A percentile compares a stretch with the other conserved stretches of the same genome.
Conservation (phyloP, 2,113 vertebrate genomes). For the Phalacrocorax aristotelis region DNA sequence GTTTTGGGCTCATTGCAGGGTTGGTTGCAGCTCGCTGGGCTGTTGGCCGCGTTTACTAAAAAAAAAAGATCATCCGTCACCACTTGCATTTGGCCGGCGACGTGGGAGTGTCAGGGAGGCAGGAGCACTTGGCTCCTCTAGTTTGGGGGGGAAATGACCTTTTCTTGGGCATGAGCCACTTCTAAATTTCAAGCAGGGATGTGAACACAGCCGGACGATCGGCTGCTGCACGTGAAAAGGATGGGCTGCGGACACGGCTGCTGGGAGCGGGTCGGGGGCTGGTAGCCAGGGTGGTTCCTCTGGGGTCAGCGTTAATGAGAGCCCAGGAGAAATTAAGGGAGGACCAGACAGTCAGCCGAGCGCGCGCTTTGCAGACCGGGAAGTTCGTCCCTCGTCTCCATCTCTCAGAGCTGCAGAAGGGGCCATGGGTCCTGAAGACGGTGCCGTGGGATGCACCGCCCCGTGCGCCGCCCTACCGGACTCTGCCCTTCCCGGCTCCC, state of each 20-base stretch:
- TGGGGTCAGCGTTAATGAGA: neutral
- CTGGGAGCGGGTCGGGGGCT: neutral
- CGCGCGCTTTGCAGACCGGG: fast-evolving
- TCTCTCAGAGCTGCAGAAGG: neutral
- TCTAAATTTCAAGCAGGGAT: neutral
- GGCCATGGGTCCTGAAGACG: neutral
- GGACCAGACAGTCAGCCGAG: neutral
- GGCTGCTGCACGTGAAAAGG: neutral
- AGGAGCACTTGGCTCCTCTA: neutral
- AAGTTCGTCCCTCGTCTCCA: neutral
- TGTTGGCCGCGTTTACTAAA: neutral
- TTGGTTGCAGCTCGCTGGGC: neutral
- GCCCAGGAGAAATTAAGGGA: neutral
- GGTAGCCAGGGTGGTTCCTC: neutral
- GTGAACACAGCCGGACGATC: neutral
- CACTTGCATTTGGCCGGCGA: neutral
- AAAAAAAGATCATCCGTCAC: neutral
- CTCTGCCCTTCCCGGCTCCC: neutral
- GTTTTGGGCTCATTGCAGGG: neutral
- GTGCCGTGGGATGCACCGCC: neutral
- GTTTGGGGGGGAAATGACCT: neutral
- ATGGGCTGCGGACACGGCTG: neutral
- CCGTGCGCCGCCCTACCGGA: fast-evolving
- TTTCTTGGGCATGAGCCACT: conserved; percentile 13
- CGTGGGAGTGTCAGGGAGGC: neutral